Evolutionary conservation across 1,140 invertebrate genomes (phyloP), one percentile per base, ranked within the genome.

Genomic region (Heliconius melpomene): DNA sequence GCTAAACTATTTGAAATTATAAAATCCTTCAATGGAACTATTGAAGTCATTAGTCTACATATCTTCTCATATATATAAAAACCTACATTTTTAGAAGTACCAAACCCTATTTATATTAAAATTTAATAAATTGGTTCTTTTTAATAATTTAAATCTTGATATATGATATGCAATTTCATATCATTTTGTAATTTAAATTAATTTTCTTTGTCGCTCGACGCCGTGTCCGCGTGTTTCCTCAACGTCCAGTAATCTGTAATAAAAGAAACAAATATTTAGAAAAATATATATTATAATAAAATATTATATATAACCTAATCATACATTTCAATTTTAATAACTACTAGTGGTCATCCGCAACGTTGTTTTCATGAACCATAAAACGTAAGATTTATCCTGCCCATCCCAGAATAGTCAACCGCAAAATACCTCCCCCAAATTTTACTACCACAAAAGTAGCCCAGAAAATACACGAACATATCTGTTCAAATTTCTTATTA

Each of bases 161-260:
- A 66, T 66, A 78, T 54, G 76, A 66, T 38, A 60, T 73, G 75
- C 13, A 74, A 70, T 75, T 46, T 79, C 26, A 66, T 79, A 77
- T 66, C 38, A 71, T 79, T 29, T 52, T 79, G 46, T 73, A 73
- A 57, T 78, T 79, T 83, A 66, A 77, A 26, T 84, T 93, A 94
- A 78, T 94, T 94, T 86, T 94, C 92, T 87, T 94, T 94, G 82
- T 94, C 92, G 76, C 92, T 92, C 32, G 91, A 89, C 20, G 89
- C 85, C 3, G 86, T 81, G 36, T 94, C 93, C 32, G 90, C 82
- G 81, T 92, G 90, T 84, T 94, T 94, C 78, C 91, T 83, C 79
- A 92, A 81, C 52, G 92, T 94, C 92, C 92, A 94, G 75, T 94
- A 94, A 92, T 94, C 92, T 94, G 92, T 80, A 91, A 80, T 82